Conservation (phyloP, 2,797 vertebrate species). For the Poecilia gillii region DNA sequence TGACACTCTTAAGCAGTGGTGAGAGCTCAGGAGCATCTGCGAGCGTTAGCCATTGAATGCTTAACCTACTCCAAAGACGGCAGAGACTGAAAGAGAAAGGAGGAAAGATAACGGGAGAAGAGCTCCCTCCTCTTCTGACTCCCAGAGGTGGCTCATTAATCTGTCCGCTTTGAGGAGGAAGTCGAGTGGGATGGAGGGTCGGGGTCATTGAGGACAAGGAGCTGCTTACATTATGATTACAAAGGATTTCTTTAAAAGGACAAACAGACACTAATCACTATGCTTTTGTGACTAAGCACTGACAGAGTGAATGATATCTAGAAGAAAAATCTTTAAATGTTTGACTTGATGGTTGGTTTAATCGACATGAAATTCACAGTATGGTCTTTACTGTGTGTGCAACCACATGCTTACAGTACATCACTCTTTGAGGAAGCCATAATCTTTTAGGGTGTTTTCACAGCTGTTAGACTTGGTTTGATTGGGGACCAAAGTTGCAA, state of each 20-base stretch:
- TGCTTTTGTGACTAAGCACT: conserved; percentile 12
- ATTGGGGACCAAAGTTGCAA: neutral
- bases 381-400: neutral
- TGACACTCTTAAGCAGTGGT: conserved; percentile 22
- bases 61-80: conserved; percentile 23
- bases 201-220: conserved; percentile 30
- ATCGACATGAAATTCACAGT: too few species aligned
- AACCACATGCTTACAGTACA: neutral
- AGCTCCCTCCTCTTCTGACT: conserved; percentile 36
- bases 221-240: conserved; percentile 23
- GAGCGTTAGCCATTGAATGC: conserved; percentile 39
- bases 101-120: conserved; percentile 38
- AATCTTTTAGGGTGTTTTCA: neutral
- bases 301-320: neutral
- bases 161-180: conserved; percentile 58
- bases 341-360: neutral
- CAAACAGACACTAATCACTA: conserved; percentile 45
- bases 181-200: conserved; percentile 34
- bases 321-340: neutral
- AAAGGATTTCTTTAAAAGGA: conserved; percentile 25
- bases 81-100: conserved; percentile 45
- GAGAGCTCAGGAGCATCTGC: conserved; percentile 27
- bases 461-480: too few species aligned
- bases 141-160: conserved; percentile 54
- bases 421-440: neutral